Evolutionary conservation across 2,888 invertebrate species (phyloP).

Genomic region (Lycophotia porphyrea): DNA sequence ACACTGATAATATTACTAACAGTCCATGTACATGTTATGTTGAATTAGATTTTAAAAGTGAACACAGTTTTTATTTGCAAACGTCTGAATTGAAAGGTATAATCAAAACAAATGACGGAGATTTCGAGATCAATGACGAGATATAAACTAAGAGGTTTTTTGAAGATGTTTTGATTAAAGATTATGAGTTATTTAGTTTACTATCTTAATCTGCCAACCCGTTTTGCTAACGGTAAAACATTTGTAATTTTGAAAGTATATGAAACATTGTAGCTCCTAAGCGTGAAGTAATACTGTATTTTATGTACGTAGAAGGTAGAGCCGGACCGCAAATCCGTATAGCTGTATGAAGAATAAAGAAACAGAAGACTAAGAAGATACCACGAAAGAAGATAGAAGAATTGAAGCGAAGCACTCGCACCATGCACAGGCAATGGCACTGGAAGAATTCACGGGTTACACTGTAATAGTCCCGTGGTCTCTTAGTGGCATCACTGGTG

Average conservation of each 20-base stretch:
- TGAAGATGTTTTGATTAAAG: constrained; percentile 52
- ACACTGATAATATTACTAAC: constrained; percentile 35
- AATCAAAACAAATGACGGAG: constrained; percentile 55
- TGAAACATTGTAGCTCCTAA: background rate
- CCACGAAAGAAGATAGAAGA: constrained; percentile 31
- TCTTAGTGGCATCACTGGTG: constrained; percentile 93
- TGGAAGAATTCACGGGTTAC: constrained; percentile 96
- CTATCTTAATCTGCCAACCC: constrained; percentile 32
- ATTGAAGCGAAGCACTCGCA: constrained; percentile 77
- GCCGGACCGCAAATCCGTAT: background rate
- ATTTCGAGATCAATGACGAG: constrained; percentile 53
- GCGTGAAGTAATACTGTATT: background rate
- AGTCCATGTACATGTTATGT: constrained; percentile 26
- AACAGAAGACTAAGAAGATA: constrained; percentile 22
- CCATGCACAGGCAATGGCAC: constrained; percentile 94
- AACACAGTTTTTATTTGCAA: constrained; percentile 38
- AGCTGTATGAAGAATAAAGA: constrained; percentile 41
- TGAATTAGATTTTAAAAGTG: constrained; percentile 38
- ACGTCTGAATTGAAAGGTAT: constrained; percentile 38
- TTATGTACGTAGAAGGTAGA: background rate
- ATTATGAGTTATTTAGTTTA: constrained; percentile 45
- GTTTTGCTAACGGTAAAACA: constrained; percentile 3
- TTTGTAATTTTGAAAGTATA: background rate
- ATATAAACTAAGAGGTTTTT: constrained; percentile 52
- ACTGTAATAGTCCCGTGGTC: constrained; percentile 91